Evolutionary conservation across 2,888 invertebrate species (phyloP).

Genomic region (Erannis defoliaria): DNA sequence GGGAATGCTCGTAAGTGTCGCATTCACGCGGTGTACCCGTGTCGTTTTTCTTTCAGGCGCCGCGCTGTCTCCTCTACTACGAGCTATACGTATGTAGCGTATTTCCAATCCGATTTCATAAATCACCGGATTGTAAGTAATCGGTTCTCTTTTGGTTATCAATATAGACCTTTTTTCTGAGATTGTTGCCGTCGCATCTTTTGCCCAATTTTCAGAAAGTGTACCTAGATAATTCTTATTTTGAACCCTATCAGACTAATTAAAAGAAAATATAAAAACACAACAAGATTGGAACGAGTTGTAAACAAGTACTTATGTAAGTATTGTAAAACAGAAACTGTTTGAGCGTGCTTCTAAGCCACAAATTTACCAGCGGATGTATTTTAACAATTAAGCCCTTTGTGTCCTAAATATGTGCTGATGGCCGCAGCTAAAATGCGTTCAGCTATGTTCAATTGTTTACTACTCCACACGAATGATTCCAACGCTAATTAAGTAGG

Average conservation of each 20-base stretch:
- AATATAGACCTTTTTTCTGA: conserved; percentile 52
- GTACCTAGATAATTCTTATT: too few relatives aligned
- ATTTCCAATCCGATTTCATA: conserved; percentile 69
- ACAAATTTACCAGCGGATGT: conserved; percentile 19
- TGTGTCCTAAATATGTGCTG: conserved; percentile 31
- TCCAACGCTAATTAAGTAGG: not conserved
- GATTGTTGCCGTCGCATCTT: conserved; percentile 35
- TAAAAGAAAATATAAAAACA: too few relatives aligned
- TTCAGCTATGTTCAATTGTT: conserved; percentile 3
- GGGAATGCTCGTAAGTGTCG: conserved; percentile 53
- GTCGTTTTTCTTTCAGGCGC: conserved; percentile 59
- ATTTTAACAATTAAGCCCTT: conserved; percentile 31
- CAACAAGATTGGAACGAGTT: too few relatives aligned
- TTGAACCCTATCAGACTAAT: too few relatives aligned
- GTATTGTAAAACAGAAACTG: conserved; percentile 1
- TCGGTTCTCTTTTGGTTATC: conserved; percentile 54
- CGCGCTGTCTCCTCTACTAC: conserved; percentile 63
- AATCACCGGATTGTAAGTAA: conserved; percentile 53
- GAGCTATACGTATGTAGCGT: too few relatives aligned
- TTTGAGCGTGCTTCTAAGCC: conserved; percentile 6
- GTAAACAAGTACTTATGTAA: too few relatives aligned
- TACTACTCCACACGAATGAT: not conserved
- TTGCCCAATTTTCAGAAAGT: too few relatives aligned
- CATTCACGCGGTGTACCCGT: conserved; percentile 51
- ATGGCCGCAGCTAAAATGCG: conserved; percentile 15